phyloP scores from a whole-genome alignment of 2,888 invertebrate genomes.

The Amiota communis region DNA sequence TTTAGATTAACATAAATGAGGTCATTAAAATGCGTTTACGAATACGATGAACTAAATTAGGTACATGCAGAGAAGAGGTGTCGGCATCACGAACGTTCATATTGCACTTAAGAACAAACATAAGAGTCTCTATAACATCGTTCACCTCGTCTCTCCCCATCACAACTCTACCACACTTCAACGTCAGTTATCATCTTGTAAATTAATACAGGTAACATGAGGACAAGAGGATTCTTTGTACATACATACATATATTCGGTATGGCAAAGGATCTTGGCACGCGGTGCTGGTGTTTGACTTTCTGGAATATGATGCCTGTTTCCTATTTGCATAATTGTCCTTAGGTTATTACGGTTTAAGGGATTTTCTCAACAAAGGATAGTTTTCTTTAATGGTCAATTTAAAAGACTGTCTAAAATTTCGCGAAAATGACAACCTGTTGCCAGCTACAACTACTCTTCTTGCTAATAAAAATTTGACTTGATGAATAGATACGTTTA shows the following conservation, averaged over 20 bases:
- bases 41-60: constrained; percentile 16
- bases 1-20: constrained; percentile 68
- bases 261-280: neutral
- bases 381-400: constrained; percentile 24
- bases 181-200: too few species aligned
- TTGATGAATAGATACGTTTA: neutral
- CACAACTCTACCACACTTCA: too few species aligned
- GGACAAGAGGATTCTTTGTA: too few species aligned
- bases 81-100: neutral
- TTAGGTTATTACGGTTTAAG: neutral
- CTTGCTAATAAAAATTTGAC: too few species aligned
- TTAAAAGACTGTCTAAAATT: neutral
- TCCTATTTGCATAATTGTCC: constrained; percentile 27
- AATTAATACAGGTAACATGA: too few species aligned
- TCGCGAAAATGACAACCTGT: constrained; percentile 1
- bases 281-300: neutral
- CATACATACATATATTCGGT: too few species aligned
- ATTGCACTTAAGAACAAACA: too few species aligned
- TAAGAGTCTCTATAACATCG: too few species aligned
- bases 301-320: constrained; percentile 13
- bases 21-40: constrained; percentile 68
- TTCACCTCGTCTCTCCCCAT: too few species aligned
- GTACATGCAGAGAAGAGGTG: neutral
- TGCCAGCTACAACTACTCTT: neutral
- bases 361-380: neutral